Percentiles rank a stretch among this genome's conserved stretches.
Conservation (phyloP, 2,113 vertebrate species). For the Phaethon lepturus region DNA sequence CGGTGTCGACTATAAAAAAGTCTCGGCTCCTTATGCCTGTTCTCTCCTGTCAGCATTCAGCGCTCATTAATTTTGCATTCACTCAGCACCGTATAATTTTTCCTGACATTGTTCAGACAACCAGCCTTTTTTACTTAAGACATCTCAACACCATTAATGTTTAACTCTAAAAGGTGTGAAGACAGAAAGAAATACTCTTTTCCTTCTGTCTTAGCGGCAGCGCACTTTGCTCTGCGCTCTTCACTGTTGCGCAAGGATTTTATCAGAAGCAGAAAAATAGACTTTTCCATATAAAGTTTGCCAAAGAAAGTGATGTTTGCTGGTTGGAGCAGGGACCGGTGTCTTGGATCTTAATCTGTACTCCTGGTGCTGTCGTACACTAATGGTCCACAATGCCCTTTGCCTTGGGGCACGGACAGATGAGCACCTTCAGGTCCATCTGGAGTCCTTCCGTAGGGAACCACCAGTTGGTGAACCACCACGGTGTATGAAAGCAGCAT, state of each 20-base stretch:
- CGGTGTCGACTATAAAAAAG: background rate
- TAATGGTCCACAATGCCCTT: background rate
- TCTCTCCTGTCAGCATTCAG: background rate
- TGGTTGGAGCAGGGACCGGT: background rate
- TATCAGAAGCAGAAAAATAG: background rate
- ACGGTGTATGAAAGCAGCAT: background rate
- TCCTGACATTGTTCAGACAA: constrained; percentile 40
- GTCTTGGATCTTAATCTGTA: background rate
- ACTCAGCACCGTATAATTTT: constrained; percentile 20
- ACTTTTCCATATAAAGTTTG: background rate
- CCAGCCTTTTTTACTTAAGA: background rate
- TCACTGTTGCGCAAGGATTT: background rate
- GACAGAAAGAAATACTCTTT: background rate
- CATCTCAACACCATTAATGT: background rate
- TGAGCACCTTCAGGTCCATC: background rate
- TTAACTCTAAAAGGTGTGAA: constrained; percentile 1
- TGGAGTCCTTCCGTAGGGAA: background rate
- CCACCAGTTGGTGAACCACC: background rate
- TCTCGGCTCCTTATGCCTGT: background rate
- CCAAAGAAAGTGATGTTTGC: background rate
- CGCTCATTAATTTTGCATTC: constrained; percentile 26
- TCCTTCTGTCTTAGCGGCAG: background rate
- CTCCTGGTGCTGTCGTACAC: background rate
- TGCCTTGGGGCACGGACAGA: background rate
- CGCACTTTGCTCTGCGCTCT: background rate